Evolutionary conservation across 64 coral and sea anemone genomes (phyloP).

Genomic region (Exaiptasia diaphana): DNA sequence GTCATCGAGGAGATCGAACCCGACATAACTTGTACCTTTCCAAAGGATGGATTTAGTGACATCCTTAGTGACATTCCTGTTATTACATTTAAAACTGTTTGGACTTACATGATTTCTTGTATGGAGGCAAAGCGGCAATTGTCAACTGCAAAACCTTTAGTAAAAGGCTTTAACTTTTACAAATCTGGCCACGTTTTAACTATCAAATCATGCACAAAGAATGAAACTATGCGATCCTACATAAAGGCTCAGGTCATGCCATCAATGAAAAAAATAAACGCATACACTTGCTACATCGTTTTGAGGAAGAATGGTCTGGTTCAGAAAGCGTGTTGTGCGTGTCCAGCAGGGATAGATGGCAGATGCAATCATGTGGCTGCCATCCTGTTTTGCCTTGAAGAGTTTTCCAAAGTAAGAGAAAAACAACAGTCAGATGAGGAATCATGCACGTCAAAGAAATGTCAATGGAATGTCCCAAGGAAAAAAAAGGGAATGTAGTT

Average conservation of each 20-base stretch:
- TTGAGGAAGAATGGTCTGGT: background rate
- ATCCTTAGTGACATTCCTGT: background rate
- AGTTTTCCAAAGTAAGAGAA: conserved; percentile 19
- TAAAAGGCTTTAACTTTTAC: conserved; percentile 49
- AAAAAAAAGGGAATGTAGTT: conserved; percentile 37
- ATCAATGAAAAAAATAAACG: conserved; percentile 33
- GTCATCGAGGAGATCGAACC: background rate
- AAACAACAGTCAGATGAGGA: background rate
- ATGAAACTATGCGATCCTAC: background rate
- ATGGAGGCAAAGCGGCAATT: conserved; percentile 14
- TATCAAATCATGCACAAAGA: background rate
- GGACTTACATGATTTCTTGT: conserved; percentile 40
- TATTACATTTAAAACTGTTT: conserved; percentile 31
- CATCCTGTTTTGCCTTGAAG: conserved; percentile 31
- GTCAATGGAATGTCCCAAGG: conserved; percentile 57
- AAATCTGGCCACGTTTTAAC: conserved; percentile 37
- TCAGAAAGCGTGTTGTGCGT: conserved; percentile 33
- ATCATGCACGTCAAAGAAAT: conserved; percentile 26
- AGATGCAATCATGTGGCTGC: conserved; percentile 46
- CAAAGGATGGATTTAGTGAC: background rate
- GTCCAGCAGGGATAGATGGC: conserved; percentile 53
- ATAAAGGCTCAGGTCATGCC: conserved; percentile 38
- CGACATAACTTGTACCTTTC: background rate
- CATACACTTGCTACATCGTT: conserved; percentile 29
- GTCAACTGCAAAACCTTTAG: conserved; percentile 35